A percentile compares a stretch with the other conserved stretches of the same genome.
phyloP scores from a whole-genome alignment of 2,797 vertebrate genomes.

The Acrossocheilus fasciatus region DNA sequence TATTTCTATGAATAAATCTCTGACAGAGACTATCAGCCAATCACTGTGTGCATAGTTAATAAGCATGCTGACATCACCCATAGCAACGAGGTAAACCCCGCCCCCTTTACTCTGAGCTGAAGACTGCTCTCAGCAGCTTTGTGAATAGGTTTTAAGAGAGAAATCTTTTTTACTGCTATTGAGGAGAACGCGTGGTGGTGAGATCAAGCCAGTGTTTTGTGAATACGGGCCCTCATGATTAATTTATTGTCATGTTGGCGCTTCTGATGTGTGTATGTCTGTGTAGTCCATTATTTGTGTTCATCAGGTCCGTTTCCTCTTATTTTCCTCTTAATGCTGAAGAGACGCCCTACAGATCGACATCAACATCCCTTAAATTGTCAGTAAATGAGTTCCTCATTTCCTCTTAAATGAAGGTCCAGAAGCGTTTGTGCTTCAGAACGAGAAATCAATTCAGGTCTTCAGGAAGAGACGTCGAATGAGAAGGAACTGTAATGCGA shows the following conservation, averaged over 20 bases:
- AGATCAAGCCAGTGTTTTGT: neutral
- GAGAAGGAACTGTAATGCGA: neutral
- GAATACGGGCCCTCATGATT: neutral
- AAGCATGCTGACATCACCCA: neutral
- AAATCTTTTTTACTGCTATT: no score
- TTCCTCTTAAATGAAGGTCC: neutral
- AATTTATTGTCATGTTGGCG: neutral
- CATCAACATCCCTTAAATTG: neutral
- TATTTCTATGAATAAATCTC: neutral
- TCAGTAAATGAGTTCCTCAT: neutral
- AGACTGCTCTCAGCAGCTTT: no score
- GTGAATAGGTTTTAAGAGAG: neutral
- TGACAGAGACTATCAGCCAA: neutral
- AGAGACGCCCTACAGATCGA: neutral
- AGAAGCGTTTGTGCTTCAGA: neutral
- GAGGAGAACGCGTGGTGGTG: neutral
- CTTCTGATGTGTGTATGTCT: neutral
- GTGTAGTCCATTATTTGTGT: slow-evolving; percentile 1
- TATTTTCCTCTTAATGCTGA: neutral
- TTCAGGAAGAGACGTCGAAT: neutral
- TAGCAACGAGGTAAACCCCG: no score
- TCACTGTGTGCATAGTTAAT: neutral
- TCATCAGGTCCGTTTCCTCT: neutral
- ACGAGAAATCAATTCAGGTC: neutral
- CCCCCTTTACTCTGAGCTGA: no score